Conservation (phyloP, 2,113 vertebrate genomes). For the Hippocampus mohnikei region DNA sequence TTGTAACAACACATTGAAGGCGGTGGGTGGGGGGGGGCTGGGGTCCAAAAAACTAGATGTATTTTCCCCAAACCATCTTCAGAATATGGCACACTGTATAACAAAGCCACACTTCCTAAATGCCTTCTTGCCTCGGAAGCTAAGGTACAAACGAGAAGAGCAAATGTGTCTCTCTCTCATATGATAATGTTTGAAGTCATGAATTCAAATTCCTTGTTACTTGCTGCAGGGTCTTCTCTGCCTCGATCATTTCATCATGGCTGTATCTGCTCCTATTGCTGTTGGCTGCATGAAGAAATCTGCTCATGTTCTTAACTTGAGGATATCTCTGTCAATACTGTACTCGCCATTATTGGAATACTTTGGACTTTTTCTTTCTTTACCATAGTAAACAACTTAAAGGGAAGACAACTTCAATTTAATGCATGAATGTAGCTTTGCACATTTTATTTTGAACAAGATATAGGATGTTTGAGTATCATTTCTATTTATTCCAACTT, state of each 20-base stretch:
- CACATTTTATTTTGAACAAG: neutral
- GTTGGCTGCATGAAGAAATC: conserved; percentile 26
- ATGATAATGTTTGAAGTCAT: conserved; percentile 17
- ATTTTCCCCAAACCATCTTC: conserved; percentile 12
- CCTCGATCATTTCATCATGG: conserved; percentile 29
- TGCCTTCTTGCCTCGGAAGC: neutral
- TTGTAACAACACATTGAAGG: neutral
- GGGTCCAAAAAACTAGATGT: neutral
- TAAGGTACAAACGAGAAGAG: conserved; percentile 8
- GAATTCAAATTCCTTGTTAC: conserved; percentile 25
- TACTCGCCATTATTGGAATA: conserved; percentile 24
- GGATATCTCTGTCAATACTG: conserved; percentile 25
- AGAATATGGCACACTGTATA: conserved; percentile 6
- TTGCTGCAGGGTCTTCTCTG: conserved; percentile 30
- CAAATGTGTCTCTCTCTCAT: conserved; percentile 12
- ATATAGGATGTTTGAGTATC: neutral
- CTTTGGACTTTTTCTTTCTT: neutral
- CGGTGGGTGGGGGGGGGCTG: no score
- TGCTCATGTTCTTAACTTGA: conserved; percentile 22
- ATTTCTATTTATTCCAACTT: neutral
- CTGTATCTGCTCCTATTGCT: conserved; percentile 28
- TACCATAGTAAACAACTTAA: conserved; percentile 14
- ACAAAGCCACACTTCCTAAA: conserved; percentile 12
- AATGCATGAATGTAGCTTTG: conserved; percentile 5
- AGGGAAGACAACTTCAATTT: conserved; percentile 22